Evolutionary conservation across 2,113 vertebrate species (phyloP).

Genomic region (Corynorhinus townsendii): DNA sequence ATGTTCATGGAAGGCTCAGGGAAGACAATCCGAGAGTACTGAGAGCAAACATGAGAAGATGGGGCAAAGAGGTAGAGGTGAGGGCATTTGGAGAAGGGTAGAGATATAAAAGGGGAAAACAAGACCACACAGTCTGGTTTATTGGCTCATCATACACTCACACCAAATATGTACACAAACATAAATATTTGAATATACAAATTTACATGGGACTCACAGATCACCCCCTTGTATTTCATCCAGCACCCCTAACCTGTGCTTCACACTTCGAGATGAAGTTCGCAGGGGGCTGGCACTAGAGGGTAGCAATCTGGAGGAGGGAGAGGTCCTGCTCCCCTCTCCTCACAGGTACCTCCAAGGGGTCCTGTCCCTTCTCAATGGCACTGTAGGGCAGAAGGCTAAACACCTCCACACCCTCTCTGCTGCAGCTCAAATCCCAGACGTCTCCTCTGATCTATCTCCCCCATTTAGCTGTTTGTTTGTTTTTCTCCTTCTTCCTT

Average conservation of each 20-base stretch:
- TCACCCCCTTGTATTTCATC: background rate
- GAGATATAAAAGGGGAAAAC: background rate
- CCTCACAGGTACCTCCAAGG: slow-evolving; percentile 60
- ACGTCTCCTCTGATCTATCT: background rate
- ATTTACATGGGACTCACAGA: slow-evolving; percentile 65
- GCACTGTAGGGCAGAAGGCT: background rate
- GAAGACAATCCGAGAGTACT: background rate
- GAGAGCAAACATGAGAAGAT: background rate
- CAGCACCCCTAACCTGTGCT: background rate
- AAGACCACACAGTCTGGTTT: slow-evolving; percentile 62
- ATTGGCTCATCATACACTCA: slow-evolving; percentile 66
- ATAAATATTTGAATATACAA: slow-evolving; percentile 77
- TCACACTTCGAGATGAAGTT: background rate
- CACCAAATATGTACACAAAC: slow-evolving; percentile 70
- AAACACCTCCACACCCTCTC: background rate
- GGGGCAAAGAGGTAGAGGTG: fast-evolving
- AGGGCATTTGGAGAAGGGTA: background rate
- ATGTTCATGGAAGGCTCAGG: background rate
- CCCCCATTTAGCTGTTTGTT: background rate
- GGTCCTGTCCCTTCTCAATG: slow-evolving; percentile 46
- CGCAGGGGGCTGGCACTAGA: background rate
- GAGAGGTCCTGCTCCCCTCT: slow-evolving; percentile 70
- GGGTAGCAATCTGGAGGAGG: slow-evolving; percentile 62
- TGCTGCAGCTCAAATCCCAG: background rate
- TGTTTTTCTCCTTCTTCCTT: background rate